Conservation (phyloP, 2,113 vertebrate species). For the Tinamus guttatus region DNA sequence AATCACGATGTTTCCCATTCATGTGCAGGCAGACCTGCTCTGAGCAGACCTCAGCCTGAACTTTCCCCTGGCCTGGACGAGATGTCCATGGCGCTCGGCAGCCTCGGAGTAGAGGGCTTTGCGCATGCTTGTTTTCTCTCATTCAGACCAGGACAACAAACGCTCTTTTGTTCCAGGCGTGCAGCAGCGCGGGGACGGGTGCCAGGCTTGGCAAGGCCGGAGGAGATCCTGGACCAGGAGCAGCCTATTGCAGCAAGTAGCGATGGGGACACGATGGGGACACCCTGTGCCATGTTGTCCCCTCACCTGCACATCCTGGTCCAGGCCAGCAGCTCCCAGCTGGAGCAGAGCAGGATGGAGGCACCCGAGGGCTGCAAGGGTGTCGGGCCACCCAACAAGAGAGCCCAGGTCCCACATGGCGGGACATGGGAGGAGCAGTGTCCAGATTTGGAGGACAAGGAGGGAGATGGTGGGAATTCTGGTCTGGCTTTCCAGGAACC, state of each 20-base stretch:
- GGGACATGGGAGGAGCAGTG: background rate
- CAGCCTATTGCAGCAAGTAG: background rate
- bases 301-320: background rate
- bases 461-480: background rate
- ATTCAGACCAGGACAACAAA: constrained; percentile 24
- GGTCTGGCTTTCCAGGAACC: background rate
- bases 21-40: accelerated
- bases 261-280: too few species aligned
- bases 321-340: background rate
- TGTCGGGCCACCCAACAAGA: background rate
- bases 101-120: background rate
- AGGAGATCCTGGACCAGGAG: background rate
- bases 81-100: background rate
- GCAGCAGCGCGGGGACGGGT: background rate
- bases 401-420: background rate
- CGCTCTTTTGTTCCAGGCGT: background rate
- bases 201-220: constrained; percentile 48
- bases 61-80: background rate
- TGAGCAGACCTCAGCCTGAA: background rate
- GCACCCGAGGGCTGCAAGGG: accelerated
- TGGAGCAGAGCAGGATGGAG: background rate
- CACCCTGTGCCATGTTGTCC: background rate
- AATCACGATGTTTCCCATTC: background rate
- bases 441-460: background rate
- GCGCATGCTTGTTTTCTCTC: background rate